These are phyloP conservation scores for Eulimnadia texana DNA, from an alignment of 1,140 invertebrate species.

Conservation along the genomic window DNA sequence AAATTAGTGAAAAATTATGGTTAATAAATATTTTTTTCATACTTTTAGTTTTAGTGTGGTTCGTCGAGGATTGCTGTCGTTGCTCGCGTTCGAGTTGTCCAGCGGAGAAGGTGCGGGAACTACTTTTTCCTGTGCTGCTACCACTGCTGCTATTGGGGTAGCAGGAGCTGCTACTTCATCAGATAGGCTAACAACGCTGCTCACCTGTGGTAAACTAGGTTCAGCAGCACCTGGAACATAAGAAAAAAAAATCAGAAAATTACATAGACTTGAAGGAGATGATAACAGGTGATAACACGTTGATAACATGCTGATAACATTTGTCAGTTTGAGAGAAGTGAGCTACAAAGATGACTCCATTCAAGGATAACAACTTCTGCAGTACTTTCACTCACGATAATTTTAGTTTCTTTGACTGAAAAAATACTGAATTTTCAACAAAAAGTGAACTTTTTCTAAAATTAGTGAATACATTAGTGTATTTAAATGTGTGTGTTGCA, in stretches of 20 bases:
- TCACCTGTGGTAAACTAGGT: background rate
- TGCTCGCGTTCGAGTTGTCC: background rate
- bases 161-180: background rate
- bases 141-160: no score
- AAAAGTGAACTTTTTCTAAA: background rate
- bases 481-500: no score
- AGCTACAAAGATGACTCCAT: background rate
- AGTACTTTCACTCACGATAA: background rate
- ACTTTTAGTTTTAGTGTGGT: slow-evolving; percentile 9
- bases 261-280: background rate
- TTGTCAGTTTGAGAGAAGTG: no score
- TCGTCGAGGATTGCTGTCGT: background rate
- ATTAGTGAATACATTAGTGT: no score
- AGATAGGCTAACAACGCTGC: slow-evolving; percentile 7
- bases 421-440: background rate
- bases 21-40: no score
- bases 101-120: background rate
- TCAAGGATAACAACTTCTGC: background rate
- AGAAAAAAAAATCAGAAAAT: background rate
- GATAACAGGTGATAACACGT: no score
- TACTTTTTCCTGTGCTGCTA: no score
- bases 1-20: no score
- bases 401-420: background rate
- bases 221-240: background rate
- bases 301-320: no score